Conservation (phyloP, 2,888 invertebrate species). For the Acanthosepion pharaonis region DNA sequence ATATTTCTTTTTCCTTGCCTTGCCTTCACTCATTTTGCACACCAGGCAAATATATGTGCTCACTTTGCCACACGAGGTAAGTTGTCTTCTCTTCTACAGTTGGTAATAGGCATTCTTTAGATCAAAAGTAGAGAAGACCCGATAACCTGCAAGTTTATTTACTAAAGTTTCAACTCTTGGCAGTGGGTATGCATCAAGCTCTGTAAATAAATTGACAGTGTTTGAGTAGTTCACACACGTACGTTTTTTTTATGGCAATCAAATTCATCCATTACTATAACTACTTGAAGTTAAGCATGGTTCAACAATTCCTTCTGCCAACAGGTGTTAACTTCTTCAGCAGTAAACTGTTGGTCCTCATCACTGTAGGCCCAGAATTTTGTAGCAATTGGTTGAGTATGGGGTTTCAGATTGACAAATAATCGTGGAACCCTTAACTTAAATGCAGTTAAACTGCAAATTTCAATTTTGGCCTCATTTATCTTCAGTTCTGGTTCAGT, state of each 20-base stretch:
- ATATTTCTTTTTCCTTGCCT: too few relatives aligned
- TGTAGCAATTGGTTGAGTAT: background rate
- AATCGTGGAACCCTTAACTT: background rate
- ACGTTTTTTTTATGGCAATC: background rate
- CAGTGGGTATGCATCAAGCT: background rate
- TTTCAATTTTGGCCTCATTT: background rate
- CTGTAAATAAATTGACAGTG: background rate
- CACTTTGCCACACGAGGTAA: background rate
- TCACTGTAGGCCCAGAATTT: background rate
- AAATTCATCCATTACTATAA: background rate
- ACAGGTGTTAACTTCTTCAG: background rate
- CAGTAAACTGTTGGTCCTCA: background rate
- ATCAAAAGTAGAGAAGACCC: background rate
- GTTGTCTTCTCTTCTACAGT: background rate
- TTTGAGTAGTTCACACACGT: background rate
- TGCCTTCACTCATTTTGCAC: too few relatives aligned
- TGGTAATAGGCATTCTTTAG: background rate
- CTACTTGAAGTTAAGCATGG: background rate
- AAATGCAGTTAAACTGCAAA: background rate
- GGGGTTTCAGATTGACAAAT: background rate
- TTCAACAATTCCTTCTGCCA: background rate
- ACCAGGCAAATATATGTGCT: too few relatives aligned
- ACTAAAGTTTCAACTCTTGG: too few relatives aligned
- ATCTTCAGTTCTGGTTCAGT: background rate
- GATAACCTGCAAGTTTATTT: too few relatives aligned